Evolutionary conservation across 2,113 vertebrate species (phyloP).

Genomic region (Myotis lucifugus): DNA sequence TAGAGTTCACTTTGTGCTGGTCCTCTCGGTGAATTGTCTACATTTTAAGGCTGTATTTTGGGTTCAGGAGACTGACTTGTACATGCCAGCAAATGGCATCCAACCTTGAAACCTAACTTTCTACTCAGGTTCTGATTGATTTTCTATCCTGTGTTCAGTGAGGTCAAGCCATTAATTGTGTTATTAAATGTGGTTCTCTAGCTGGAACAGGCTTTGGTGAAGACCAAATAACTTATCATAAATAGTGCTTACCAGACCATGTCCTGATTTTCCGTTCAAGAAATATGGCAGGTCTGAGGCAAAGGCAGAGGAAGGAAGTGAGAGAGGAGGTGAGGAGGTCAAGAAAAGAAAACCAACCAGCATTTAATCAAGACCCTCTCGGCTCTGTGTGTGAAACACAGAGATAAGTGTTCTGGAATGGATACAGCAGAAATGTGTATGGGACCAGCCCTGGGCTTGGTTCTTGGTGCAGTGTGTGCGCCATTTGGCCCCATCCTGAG

Average conservation of each 20-base stretch:
- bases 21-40: background rate
- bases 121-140: background rate
- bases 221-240: background rate
- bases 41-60: background rate
- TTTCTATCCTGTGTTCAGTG: slow-evolving; percentile 2
- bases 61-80: background rate
- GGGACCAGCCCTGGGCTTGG: background rate
- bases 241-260: background rate
- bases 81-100: background rate
- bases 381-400: background rate
- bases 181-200: background rate
- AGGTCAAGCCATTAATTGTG: background rate
- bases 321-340: background rate
- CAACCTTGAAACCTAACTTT: background rate
- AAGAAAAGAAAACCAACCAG: background rate
- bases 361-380: background rate
- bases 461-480: background rate
- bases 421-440: background rate
- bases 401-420: background rate
- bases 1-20: background rate
- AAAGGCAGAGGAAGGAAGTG: background rate
- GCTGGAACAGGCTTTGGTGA: background rate
- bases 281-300: background rate
- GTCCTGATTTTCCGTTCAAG: background rate
- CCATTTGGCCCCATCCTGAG: background rate